Evolutionary conservation across 2,797 vertebrate species (phyloP), one percentile per base, ranked within the genome.

Genomic region (Tauraco hartlaubi): DNA sequence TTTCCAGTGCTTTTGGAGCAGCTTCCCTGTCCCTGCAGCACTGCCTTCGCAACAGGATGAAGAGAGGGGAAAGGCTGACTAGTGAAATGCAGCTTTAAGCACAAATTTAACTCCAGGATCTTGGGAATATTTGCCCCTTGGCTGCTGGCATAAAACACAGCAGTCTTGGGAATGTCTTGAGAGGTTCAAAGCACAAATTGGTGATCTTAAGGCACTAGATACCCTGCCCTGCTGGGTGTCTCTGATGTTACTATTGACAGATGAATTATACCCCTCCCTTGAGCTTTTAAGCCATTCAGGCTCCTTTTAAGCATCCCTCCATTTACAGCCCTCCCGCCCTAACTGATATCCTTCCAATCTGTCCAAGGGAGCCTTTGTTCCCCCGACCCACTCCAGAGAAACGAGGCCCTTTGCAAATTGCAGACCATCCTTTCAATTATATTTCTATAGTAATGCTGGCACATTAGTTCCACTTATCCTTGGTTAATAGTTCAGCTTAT

Each of bases 401-500:
- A 86, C 2, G 2, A 88, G 61, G 89, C 33, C 83, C 54, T 91
- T 23, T 43, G 55, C 76, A 93, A 85, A 93, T 87, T 80, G 63
- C 87, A 94, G 86, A 52, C 92, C 61, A 28, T 85, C 88, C 93
- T 92, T 94, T 94, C 96, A 95, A 93, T 96, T 95, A 81, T 58
- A 94, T 92, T 93, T 80, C 88, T 63, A 44, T 92, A 89, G 94
- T 67, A 92, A 77, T 94, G 93, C 93, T 91, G 87, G 91, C 59
- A 95, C 94, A 94, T 97, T 93, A 95, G 94, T 96, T 96, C 96
- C 95, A 97, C 96, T 95, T 97, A 95, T 95, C 94, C 93, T 91
- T 92, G 86, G 94, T 88, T 97, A 97, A 97, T 95, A 97, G 96
- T 97, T 97, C 96, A 95, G 97, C 94, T 96, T 96, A 96, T 90